Conservation (phyloP, 2,888 invertebrate species). For the Zaprionus lineosus region DNA sequence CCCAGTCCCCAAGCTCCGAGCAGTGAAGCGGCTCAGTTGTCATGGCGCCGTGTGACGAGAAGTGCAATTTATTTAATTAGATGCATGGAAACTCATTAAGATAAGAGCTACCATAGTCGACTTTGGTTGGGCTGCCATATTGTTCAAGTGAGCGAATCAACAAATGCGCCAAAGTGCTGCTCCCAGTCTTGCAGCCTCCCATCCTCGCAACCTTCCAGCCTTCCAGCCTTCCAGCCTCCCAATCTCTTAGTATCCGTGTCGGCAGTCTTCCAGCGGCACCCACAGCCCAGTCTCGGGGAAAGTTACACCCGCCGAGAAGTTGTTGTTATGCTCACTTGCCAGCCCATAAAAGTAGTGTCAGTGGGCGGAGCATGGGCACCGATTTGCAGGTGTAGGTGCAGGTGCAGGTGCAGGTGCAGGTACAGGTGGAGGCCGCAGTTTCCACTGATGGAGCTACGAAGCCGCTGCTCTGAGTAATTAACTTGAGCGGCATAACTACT, state of each 20-base stretch:
- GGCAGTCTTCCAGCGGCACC: not conserved
- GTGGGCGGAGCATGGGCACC: constrained; percentile 25
- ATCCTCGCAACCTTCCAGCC: constrained; percentile 8
- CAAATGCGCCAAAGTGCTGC: constrained; percentile 73
- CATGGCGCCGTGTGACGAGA: constrained; percentile 61
- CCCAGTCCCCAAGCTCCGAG: no score
- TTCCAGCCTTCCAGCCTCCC: not conserved
- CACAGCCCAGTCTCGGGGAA: constrained; percentile 2
- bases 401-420: not conserved
- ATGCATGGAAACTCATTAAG: constrained; percentile 82
- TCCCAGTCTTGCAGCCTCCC: constrained; percentile 1
- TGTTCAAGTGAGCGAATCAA: constrained; percentile 75
- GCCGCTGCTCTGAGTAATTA: constrained; percentile 64
- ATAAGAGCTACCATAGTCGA: constrained; percentile 70
- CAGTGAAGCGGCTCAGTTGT: constrained; percentile 67
- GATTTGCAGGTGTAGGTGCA: constrained; percentile 1
- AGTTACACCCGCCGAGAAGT: constrained; percentile 55
- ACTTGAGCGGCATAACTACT: constrained; percentile 63
- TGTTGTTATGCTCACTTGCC: constrained; percentile 75
- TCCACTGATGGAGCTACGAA: constrained; percentile 13
- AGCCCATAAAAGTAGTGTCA: constrained; percentile 64
- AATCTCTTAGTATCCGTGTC: no score
- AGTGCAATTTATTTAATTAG: constrained; percentile 82
- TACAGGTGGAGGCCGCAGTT: constrained; percentile 10
- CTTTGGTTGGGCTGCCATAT: constrained; percentile 39